Evolutionary conservation across 2,113 vertebrate genomes (phyloP), one percentile per base, ranked within the genome.

Genomic region (Callorhinus ursinus): DNA sequence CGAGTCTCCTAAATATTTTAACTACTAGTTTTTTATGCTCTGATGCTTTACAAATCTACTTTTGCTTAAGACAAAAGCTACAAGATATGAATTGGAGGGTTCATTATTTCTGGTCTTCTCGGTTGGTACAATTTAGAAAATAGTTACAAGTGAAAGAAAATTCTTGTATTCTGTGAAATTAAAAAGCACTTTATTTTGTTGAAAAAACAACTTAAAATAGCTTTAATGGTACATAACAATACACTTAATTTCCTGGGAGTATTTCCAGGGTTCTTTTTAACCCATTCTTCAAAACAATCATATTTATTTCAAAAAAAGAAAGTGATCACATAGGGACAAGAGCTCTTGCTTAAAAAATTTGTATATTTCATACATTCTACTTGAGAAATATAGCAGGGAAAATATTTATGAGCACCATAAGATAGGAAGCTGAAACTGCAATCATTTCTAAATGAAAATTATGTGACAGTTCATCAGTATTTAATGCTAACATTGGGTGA

Each of bases 401-500:
- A 99, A 98, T 98, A 99, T 99, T 99, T 99, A 98, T 93, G 97
- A 98, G 97, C 93, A 96, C 97, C 96, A 97, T 97, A 98, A 98
- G 98, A 98, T 98, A 97, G 57, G 97, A 98, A 98, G 96, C 98
- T 97, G 95, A 98, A 98, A 98, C 94, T 98, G 96, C 96, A 98
- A 97, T 98, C 94, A 72, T 98, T 98, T 98, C 98, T 98, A 98
- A 99, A 98, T 98, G 98, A 99, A 99, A 99, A 98, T 98, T 98
- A 99, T 98, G 98, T 99, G 99, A 98, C 98, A 98, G 93, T 99
- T 98, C 98, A 98, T 99, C 98, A 98, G 98, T 99, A 98, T 99
- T 99, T 99, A 99, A 99, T 99, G 98, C 98, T 98, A 98, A 98
- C 98, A 96, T 98, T 98, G 98, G 97, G 97, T 98, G 98, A 98